Base-by-base conservation (phyloP, 2,888 invertebrate species). In the Dryobotodes eremita region DNA sequence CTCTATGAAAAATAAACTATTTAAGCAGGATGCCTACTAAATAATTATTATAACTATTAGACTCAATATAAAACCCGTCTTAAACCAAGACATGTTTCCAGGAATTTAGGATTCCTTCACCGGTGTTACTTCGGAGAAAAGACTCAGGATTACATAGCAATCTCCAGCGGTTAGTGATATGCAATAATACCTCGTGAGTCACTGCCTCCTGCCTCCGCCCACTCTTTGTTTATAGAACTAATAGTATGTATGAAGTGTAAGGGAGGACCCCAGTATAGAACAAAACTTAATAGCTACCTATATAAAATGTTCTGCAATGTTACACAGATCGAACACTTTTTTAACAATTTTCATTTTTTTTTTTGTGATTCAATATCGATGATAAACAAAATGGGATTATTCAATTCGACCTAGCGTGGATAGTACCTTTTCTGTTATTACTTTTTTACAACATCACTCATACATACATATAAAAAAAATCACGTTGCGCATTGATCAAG, bases 191-290 rank as follows among this genome's bases (percentile, higher is more conserved):
- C 8, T n/a, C 20, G 31, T 36, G 36, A n/a, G 8, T 69, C 48
- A 50, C 13, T 89, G 87, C n/a, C n/a, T 65, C 1, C 13, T 89
- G 87, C n/a, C n/a, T 65, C 1, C n/a, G 1, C 20, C 23, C 36
- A 13, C 23, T 62, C 20, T 6, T 36, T 36, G 20, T 31, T 23
- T 36, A 36, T 2, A 1, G 23, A 36, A 23, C 62, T 23, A 36
- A 36, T 20, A 62, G 11, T 36, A 36, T 36, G 20, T 62, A 36
- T 36, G 23, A 61, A 61, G 4, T 26, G 17, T 55, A 42, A 23
- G 0, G 23, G 23, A 55, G 23, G 23, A 23, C 23, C 55, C 6
- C 23, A 23, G 23, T 55, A 23, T 23, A 55, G 55, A 0, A 53
- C 55, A 50, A 20, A 42, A 5, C 42, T 42, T 50, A 53, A 20